Conservation (phyloP, 2,797 vertebrate genomes). For the Erethizon dorsatum region DNA sequence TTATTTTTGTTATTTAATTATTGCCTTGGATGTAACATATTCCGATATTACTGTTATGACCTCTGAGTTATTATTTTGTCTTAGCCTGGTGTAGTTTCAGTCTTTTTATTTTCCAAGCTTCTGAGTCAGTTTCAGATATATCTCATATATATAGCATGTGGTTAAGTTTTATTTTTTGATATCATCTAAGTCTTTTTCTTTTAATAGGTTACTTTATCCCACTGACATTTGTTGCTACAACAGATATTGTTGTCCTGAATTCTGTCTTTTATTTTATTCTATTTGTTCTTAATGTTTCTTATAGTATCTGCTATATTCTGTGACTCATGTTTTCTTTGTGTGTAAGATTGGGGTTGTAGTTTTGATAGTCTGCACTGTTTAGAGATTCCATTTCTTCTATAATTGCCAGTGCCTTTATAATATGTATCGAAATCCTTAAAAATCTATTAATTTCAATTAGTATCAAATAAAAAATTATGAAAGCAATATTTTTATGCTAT, state of each 20-base stretch:
- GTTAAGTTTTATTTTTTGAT: conserved; percentile 32
- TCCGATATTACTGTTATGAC: background rate
- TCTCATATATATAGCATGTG: background rate
- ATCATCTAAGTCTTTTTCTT: conserved; percentile 61
- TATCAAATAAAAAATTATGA: background rate
- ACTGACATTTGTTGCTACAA: background rate
- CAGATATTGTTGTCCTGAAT: conserved; percentile 23
- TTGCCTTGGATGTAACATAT: background rate
- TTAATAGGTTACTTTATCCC: conserved; percentile 58
- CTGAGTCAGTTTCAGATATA: background rate
- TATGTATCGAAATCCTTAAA: background rate
- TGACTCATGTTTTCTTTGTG: background rate
- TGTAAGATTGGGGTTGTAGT: background rate
- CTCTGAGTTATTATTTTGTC: background rate
- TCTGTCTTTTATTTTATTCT: conserved; percentile 20
- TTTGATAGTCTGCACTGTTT: background rate
- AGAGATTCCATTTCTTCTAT: background rate
- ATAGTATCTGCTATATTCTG: background rate
- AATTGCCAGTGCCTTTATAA: background rate
- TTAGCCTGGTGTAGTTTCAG: background rate
- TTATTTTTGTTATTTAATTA: background rate
- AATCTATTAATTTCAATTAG: background rate
- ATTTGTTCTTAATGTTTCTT: background rate
- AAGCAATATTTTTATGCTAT: background rate
- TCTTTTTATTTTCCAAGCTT: background rate